Conservation (phyloP, 2,888 invertebrate genomes). For the Scaptomyza flava region DNA sequence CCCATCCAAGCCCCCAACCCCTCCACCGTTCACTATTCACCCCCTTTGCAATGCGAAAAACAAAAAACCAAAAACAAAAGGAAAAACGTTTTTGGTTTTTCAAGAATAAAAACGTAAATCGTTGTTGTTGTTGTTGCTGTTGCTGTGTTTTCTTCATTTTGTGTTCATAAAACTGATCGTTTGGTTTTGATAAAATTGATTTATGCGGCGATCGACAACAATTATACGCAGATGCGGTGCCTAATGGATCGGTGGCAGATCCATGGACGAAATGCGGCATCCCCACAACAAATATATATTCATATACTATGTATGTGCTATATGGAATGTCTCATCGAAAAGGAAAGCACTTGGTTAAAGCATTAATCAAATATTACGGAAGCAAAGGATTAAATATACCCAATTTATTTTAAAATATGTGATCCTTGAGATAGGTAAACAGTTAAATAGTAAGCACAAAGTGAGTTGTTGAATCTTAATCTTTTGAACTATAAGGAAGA, state of each 20-base stretch:
- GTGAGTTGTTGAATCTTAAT: too few relatives aligned
- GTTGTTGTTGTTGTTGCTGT: constrained; percentile 47
- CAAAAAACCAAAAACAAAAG: constrained; percentile 45
- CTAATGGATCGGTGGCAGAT: constrained; percentile 78
- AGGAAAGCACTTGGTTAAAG: not conserved
- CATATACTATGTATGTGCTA: not conserved
- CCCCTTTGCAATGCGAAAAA: constrained; percentile 58
- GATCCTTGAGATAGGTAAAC: too few relatives aligned
- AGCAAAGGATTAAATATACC: not conserved
- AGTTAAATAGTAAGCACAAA: too few relatives aligned
- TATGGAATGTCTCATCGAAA: not conserved
- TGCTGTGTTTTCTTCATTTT: constrained; percentile 49
- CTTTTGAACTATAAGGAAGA: too few relatives aligned
- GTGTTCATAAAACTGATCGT: constrained; percentile 80
- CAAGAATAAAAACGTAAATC: constrained; percentile 67
- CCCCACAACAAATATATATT: not conserved
- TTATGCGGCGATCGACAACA: constrained; percentile 78
- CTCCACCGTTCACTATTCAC: constrained; percentile 4
- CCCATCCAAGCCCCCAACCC: not conserved
- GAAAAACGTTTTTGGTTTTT: constrained; percentile 46
- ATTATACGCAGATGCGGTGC: constrained; percentile 78
- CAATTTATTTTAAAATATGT: not conserved
- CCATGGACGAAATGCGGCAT: constrained; percentile 13
- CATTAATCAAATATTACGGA: not conserved
- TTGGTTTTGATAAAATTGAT: constrained; percentile 80